Evolutionary conservation across 1,140 invertebrate species (phyloP), one percentile per base, ranked within the genome.

Genomic region (Gryon sp.): DNA sequence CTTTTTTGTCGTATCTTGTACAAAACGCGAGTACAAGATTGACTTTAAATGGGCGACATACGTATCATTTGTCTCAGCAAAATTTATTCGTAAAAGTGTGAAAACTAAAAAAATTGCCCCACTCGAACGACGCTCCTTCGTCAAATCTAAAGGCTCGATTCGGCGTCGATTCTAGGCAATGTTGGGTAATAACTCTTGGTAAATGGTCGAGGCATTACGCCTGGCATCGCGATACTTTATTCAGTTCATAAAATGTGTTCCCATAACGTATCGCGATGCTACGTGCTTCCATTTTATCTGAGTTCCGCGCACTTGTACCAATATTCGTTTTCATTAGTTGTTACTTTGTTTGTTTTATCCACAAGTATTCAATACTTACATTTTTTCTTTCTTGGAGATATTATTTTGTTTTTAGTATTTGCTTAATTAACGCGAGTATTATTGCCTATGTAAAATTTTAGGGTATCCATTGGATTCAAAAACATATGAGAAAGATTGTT

Each of bases 241-340:
- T 85, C 82, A 83, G 82, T 83, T 85, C 82, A 83, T 85, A 83
- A 85, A 85, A 83, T 82, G 79, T 81, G 76, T 80, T 82, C 80
- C 79, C 69, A 79, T 82, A 83, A 83, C 76, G 79, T 81, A 82
- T 83, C 75, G 65, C 57, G 32, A 41, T 63, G 52, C 43, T 82
- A 85, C 82, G 83, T 85, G 83, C 78, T 82, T 82, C 81, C 78
- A 83, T 83, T 84, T 82, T 82, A 80, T 81, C 76, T 69, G 60
- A 76, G 68, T 57, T 59, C 24, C 52, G 46, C 59, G 62, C 45
- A 38, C 24, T n/a, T n/a, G 16, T 45, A 45, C 24, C 68, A 65
- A 57, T 72, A 55, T 53, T 63, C 34, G 57, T 62, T 63, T 62
- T 63, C 50, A 73, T 63, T 73, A 57, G 32, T 48, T 50, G 34